Percentiles rank a stretch among this genome's conserved stretches.
These are phyloP conservation scores for Macrotrachela quadricornifera DNA, from an alignment of 1,140 invertebrate species.

Conservation along the genomic window DNA sequence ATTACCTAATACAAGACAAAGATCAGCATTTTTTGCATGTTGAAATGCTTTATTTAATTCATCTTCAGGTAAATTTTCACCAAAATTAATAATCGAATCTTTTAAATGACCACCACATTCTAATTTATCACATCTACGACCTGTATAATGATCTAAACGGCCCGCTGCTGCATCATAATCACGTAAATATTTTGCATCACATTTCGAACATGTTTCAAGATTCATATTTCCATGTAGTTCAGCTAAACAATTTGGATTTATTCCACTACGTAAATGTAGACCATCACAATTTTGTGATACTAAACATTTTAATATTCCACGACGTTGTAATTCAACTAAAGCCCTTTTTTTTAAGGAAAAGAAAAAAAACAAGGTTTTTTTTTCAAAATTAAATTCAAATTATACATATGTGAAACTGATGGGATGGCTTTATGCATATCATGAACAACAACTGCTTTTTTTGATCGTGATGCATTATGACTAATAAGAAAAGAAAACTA, in stretches of 20 bases:
- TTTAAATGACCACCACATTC: neutral
- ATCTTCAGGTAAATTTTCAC: neutral
- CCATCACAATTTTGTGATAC: conserved; percentile 84
- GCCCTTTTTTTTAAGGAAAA: too few species aligned
- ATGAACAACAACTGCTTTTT: too few species aligned
- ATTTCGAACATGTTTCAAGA: conserved; percentile 71
- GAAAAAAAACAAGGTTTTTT: too few species aligned
- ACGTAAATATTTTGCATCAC: conserved; percentile 23
- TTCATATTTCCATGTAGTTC: conserved; percentile 98
- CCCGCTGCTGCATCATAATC: conserved; percentile 2
- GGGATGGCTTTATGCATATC: too few species aligned
- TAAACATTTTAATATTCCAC: neutral
- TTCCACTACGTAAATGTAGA: conserved; percentile 67
- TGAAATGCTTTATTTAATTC: too few species aligned
- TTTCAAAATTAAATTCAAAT: too few species aligned
- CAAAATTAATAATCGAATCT: conserved; percentile 8
- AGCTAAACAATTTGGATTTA: conserved; percentile 54
- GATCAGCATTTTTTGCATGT: too few species aligned
- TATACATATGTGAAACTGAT: too few species aligned
- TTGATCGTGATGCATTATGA: too few species aligned
- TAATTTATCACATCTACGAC: neutral
- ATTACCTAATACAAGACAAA: too few species aligned
- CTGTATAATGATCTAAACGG: conserved; percentile 1
- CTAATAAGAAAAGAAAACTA: too few species aligned
- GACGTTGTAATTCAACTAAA: neutral